Percentiles rank a stretch among this genome's conserved stretches.
Evolutionary conservation across 2,113 vertebrate genomes (phyloP).

Genomic region (Pardalotus punctatus): DNA sequence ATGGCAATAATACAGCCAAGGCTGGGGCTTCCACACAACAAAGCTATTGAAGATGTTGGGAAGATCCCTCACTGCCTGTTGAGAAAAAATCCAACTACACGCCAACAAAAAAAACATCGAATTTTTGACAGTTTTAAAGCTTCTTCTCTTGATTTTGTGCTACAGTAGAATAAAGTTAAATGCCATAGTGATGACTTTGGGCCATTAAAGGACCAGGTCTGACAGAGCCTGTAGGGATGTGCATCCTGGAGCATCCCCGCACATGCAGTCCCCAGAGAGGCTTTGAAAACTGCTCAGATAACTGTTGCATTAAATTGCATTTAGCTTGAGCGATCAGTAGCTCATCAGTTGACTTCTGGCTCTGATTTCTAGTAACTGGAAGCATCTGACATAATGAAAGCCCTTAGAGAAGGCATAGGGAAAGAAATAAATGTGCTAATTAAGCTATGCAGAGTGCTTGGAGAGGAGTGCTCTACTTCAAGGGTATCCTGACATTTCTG

Average conservation of each 20-base stretch:
- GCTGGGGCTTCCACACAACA: background rate
- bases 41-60: background rate
- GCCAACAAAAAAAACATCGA: background rate
- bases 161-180: background rate
- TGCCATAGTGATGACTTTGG: background rate
- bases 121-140: background rate
- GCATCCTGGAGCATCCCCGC: background rate
- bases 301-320: background rate
- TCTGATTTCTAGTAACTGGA: background rate
- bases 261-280: background rate
- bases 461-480: background rate
- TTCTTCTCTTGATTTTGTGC: background rate
- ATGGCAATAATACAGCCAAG: background rate
- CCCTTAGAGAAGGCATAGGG: background rate
- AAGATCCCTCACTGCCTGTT: background rate
- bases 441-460: background rate
- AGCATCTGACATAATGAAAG: conserved; percentile 11
- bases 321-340: background rate
- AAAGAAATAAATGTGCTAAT: conserved; percentile 11
- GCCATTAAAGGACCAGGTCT: background rate
- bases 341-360: conserved; percentile 9
- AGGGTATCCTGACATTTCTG: conserved; percentile 10
- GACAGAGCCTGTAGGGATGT: background rate
- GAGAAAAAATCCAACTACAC: background rate
- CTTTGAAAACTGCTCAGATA: background rate